Base-by-base conservation (phyloP, 2,797 vertebrate species). In the Acanthis flammea region DNA sequence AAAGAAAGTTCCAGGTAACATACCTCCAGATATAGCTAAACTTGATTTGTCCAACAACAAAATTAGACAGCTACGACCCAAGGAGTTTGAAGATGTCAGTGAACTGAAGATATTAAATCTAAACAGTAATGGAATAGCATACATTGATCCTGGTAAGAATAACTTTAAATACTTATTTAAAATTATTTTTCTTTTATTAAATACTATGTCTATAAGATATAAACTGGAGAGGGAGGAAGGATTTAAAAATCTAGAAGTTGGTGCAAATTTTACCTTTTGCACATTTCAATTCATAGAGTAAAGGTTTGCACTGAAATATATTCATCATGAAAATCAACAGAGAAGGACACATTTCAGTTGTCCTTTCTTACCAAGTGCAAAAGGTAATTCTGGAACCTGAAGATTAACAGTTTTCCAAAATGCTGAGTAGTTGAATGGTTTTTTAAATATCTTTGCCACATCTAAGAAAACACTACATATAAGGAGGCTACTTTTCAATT, bases 41-140 rank as follows among this genome's bases (percentile, higher is more conserved):
- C 98, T 99, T 94, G 99, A 99, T 97, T 96, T 99, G 90, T 99
- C 99, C 78, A 94, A 80, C 77, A 99, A 99, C 97, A 98, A 97
- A 98, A 99, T 99, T 92, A 98, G 97, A 91, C 98, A 98, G 79
- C 98, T 99, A 94, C 98, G 97, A 96, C 97, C 98, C 89, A 99
- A 98, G 95, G 98, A 98, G 58, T 99, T 99, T 97, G 97, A 98
- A 97, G 98, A 98, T 74, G 97, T 98, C 95, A 98, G 98, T 96
- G 99, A 99, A 74, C 97, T 99, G 95, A 99, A 99, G 96, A 97
- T 98, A 94, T 92, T 99, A 97, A 99, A 99, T 97, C 98, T 99
- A 66, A 99, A 99, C 95, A 98, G 98, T 97, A 99, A 99, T 77
- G 98, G 97, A 95, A 97, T 99, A 94, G 87, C 97, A 66, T 98